Evolutionary conservation across 1,140 invertebrate species (phyloP).

Genomic region (Pygmarrhopalites habei): DNA sequence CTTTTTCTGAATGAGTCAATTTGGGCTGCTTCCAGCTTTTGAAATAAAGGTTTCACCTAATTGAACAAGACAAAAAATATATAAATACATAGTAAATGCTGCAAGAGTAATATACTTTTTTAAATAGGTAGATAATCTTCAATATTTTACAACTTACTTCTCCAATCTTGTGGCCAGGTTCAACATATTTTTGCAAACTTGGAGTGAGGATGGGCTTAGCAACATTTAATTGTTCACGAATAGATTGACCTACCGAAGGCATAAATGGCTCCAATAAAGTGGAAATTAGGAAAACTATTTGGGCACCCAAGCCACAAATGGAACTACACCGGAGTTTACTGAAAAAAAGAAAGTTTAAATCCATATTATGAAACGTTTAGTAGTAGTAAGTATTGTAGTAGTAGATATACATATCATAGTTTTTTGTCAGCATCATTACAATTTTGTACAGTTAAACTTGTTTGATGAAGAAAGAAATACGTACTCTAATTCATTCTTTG

Average conservation of each 20-base stretch:
- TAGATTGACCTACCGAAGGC: constrained; percentile 65
- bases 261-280: constrained; percentile 84
- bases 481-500: constrained; percentile 66
- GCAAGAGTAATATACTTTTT: not conserved
- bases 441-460: too few species aligned
- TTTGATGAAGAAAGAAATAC: too few species aligned
- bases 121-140: too few species aligned
- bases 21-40: constrained; percentile 68
- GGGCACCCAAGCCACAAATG: constrained; percentile 76
- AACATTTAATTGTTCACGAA: constrained; percentile 65
- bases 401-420: too few species aligned
- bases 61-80: not conserved
- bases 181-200: constrained; percentile 58
- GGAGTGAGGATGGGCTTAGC: constrained; percentile 51
- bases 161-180: constrained; percentile 77
- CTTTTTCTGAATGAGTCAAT: constrained; percentile 67
- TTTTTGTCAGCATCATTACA: too few species aligned
- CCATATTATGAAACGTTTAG: too few species aligned
- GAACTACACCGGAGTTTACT: constrained; percentile 66
- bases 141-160: too few species aligned
- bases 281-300: constrained; percentile 74
- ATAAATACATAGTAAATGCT: not conserved
- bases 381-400: too few species aligned
- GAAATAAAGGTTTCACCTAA: constrained; percentile 62
- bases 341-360: constrained; percentile 37